Evolutionary conservation across 92 coral and sea anemone species (phyloP), one percentile per base, ranked within the genome.

Genomic region (Bergia sp.): DNA sequence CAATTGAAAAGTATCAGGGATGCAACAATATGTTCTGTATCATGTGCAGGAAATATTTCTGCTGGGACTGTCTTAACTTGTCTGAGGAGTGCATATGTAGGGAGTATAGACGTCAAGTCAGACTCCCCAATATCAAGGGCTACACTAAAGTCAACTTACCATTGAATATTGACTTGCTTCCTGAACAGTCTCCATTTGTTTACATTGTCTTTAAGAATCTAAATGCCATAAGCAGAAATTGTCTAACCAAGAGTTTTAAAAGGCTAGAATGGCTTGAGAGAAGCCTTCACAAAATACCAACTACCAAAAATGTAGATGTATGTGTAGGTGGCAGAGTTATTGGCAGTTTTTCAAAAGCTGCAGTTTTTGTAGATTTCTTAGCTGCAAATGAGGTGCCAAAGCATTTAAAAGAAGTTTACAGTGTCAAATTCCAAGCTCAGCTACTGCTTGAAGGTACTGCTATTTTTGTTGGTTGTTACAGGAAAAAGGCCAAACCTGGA

Each of bases 361-460:
- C 8, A 23, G 61, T 7, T 83, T 71, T 83, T 43, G 86, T 83
- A 13, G 43, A 83, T 41, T 83, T 83, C 77, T 83, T 83, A 9
- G 86, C 86, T 6, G 64, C 81, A 65, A 89, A 79, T 37, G 73
- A 85, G 37, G 76, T 91, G 47, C 84, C 90, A 78, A 75, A 45
- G 37, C 77, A 66, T 41, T 55, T 93, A 23, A 92, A 87, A 82
- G 74, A 86, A 45, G 86, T 89, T 11, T 79, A 89, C 42, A 77
- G 87, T 39, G 88, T 93, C 82, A 84, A 93, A 82, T 90, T 80
- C 36, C 92, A 89, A 37, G 96, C 94, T 15, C 92, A 93, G 73
- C 41, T 93, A 55, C 90, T 91, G 13, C 37, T 93, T 21, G 94
- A 93, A 69, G 93, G 91, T 49, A 66, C 90, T 16, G 90, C 92